Evolutionary conservation across 2,113 vertebrate species (phyloP), one percentile per base, ranked within the genome.

Genomic region (Acanthisitta chloris): DNA sequence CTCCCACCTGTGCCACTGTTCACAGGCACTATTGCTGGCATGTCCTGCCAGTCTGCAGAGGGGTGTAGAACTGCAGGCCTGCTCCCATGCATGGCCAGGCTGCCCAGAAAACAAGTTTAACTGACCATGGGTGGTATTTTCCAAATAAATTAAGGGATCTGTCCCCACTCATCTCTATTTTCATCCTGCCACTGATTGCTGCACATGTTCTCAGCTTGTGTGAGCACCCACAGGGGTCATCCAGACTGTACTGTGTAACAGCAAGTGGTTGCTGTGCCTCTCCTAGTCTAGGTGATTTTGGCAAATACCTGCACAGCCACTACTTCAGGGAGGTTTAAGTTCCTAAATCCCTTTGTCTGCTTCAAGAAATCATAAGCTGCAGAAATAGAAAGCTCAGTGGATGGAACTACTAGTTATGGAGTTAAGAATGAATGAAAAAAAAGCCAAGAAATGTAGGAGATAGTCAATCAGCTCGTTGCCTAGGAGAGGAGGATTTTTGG

Each of bases 401-500:
- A 78, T 74, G 43, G 23, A 92, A 20, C 40, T 83, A 74, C n/a
- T 10, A 20, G 33, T 70, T 82, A 70, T 5, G 21, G 66, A 85
- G 58, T 51, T 80, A 45, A 94, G 46, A 95, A 86, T 80, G 45
- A 92, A 88, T 57, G 42, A 43, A 72, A 76, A 72, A 91, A 84
- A 5, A 2, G 8, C 12, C 31, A 40, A 92, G 51, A 91, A 73
- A 61, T 10, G 19, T 78, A 82, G 54, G 36, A 86, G 80, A 57
- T 26, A 69, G 51, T 80, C 52, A 82, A 33, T 45, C 81, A 81
- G 43, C 71, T 92, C 92, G 76, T 92, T 92, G 79, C 90, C 85
- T 88, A 71, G 92, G 72, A 93, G 82, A 92, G 46, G 36, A 90
- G 55, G 40, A 83, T 88, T 83, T 88, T 64, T 55, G 77, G 79